These are phyloP conservation scores for Acanthiza pusilla DNA, from an alignment of 2,797 vertebrate species.

Conservation along the genomic window DNA sequence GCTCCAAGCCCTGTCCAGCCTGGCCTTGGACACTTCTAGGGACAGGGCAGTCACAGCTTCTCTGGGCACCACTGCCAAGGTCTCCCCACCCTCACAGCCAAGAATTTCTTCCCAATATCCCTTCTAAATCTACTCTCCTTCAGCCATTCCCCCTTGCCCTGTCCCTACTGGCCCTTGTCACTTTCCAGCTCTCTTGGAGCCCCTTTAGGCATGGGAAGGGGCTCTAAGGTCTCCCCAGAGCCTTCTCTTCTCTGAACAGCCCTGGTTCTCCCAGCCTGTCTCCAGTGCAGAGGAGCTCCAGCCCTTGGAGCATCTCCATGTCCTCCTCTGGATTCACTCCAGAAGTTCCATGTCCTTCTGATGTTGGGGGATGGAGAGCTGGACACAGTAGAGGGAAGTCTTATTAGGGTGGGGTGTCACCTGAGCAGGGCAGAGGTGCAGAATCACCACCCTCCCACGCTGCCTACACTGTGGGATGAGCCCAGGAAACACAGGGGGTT, in stretches of 20 bases:
- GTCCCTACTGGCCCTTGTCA: not conserved
- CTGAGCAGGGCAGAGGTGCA: not conserved
- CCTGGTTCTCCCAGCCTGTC: not conserved
- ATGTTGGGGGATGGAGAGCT: too few species aligned
- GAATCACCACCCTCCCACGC: not conserved
- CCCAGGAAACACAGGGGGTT: not conserved
- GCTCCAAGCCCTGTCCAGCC: not conserved
- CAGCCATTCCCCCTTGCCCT: not conserved
- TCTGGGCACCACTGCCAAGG: too few species aligned
- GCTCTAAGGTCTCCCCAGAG: not conserved
- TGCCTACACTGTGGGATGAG: not conserved
- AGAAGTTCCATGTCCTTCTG: not conserved
- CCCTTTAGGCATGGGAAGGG: not conserved
- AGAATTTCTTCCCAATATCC: too few species aligned
- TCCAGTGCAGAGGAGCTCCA: not conserved
- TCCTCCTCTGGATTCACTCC: not conserved
- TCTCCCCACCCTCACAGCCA: too few species aligned
- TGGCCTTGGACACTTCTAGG: too few species aligned
- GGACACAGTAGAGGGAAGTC: not conserved
- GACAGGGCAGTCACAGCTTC: too few species aligned
- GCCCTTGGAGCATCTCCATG: not conserved
- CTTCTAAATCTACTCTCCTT: too few species aligned
- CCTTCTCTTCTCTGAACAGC: not conserved
- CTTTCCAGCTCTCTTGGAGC: not conserved
- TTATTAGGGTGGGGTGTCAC: not conserved